phyloP scores from a whole-genome alignment of 1,140 invertebrate genomes.

The Spodoptera litura region DNA sequence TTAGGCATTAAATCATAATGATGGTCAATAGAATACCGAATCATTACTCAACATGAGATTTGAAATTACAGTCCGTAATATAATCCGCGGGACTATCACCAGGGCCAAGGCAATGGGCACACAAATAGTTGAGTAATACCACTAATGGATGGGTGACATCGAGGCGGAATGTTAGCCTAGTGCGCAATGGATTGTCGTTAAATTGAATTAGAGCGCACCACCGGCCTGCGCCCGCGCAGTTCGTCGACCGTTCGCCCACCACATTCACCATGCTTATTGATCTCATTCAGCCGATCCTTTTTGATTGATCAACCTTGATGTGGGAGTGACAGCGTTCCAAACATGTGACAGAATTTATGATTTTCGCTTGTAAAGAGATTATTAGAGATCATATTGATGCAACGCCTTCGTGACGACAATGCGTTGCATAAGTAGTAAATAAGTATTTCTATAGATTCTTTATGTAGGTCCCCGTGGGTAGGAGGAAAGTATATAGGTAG shows the following conservation, averaged over 20 bases:
- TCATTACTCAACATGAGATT: slow-evolving; percentile 53
- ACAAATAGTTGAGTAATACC: slow-evolving; percentile 60
- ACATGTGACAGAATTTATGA: slow-evolving; percentile 42
- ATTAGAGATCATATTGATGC: slow-evolving; percentile 15
- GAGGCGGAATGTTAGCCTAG: slow-evolving; percentile 62
- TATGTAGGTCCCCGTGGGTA: slow-evolving; percentile 39
- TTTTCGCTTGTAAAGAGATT: slow-evolving; percentile 44
- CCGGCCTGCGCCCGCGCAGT: slow-evolving; percentile 80
- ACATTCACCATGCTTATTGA: slow-evolving; percentile 72
- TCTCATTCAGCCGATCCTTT: slow-evolving; percentile 81
- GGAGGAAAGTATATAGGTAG: slow-evolving; percentile 36
- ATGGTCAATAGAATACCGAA: slow-evolving; percentile 49
- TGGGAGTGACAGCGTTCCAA: slow-evolving; percentile 71
- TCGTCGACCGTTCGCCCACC: slow-evolving; percentile 83
- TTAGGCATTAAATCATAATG: slow-evolving; percentile 53
- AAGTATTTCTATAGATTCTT: slow-evolving; percentile 41
- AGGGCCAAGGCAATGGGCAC: slow-evolving; percentile 47
- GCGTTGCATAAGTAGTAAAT: slow-evolving; percentile 37
- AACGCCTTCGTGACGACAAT: slow-evolving; percentile 26
- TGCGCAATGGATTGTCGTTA: slow-evolving; percentile 76
- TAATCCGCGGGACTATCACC: slow-evolving; percentile 34
- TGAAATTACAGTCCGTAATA: slow-evolving; percentile 53
- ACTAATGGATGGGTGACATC: slow-evolving; percentile 61
- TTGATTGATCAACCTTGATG: slow-evolving; percentile 75
- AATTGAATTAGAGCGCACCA: slow-evolving; percentile 81